Percentiles rank a stretch among this genome's conserved stretches.
phyloP scores from a whole-genome alignment of 2,797 vertebrate species.

The Parotocinclus haroldoi region DNA sequence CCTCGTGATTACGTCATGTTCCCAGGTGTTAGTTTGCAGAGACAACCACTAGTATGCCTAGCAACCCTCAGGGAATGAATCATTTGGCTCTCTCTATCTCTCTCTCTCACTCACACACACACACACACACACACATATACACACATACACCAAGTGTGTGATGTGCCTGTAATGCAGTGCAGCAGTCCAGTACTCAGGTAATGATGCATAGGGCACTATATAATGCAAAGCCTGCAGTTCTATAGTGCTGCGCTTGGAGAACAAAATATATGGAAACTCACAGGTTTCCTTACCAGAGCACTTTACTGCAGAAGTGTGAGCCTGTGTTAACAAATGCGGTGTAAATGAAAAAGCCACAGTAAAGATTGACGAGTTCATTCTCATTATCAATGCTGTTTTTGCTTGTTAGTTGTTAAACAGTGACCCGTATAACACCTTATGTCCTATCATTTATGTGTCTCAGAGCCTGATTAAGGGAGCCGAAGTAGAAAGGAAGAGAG shows the following conservation, averaged over 20 bases:
- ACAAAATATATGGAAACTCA: conserved; percentile 7
- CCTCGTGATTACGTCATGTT: conserved; percentile 19
- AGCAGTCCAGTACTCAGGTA: conserved; percentile 2
- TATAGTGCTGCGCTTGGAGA: conserved; percentile 16
- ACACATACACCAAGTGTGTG: background rate
- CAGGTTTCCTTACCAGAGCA: background rate
- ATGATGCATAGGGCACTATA: conserved; percentile 19
- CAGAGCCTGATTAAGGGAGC: too few species aligned
- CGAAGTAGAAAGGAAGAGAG: too few species aligned
- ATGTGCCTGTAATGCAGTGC: conserved; percentile 13
- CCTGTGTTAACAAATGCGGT: too few species aligned
- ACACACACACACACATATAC: conserved; percentile 23
- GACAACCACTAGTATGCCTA: conserved; percentile 49
- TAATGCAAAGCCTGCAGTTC: conserved; percentile 28
- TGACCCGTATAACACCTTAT: too few species aligned
- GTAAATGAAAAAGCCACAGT: too few species aligned
- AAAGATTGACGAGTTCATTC: too few species aligned
- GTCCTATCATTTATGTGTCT: too few species aligned
- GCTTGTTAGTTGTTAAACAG: too few species aligned
- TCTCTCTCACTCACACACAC: conserved; percentile 2
- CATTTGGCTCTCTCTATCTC: conserved; percentile 14
- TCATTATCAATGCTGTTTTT: too few species aligned
- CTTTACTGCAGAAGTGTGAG: background rate
- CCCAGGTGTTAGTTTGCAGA: conserved; percentile 26
- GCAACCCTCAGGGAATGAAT: conserved; percentile 15